Conservation (phyloP, 2,113 vertebrate species). For the Nycticebus coucang region DNA sequence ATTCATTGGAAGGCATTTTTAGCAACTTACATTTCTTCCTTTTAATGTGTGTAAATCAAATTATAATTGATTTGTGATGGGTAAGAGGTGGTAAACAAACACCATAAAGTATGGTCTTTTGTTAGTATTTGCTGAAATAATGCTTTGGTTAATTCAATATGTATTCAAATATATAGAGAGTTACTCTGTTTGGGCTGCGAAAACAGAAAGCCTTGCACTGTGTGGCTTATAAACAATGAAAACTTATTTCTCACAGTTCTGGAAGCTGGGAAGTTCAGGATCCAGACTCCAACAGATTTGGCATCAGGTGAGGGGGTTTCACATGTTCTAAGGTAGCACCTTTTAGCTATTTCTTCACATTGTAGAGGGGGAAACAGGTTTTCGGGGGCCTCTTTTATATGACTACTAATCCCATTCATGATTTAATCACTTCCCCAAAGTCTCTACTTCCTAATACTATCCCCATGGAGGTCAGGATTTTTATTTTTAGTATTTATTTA, state of each 20-base stretch:
- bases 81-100: neutral
- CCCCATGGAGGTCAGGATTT: neutral
- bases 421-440: no score
- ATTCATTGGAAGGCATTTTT: conserved; percentile 43
- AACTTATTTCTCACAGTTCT: neutral
- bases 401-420: neutral
- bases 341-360: neutral
- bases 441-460: neutral
- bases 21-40: conserved; percentile 21
- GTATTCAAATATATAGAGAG: neutral
- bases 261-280: neutral
- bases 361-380: neutral
- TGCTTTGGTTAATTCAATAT: neutral
- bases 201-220: neutral
- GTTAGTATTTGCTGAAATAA: neutral
- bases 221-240: neutral
- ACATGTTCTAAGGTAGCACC: neutral
- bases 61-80: conserved; percentile 50
- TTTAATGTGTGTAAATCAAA: neutral
- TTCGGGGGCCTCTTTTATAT: neutral
- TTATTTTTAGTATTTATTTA: no score
- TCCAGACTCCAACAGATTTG: no score
- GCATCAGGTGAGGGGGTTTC: neutral
- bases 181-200: neutral
- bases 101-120: neutral